Base-by-base conservation (phyloP, 2,113 vertebrate species). In the Kobus ellipsiprymnus region DNA sequence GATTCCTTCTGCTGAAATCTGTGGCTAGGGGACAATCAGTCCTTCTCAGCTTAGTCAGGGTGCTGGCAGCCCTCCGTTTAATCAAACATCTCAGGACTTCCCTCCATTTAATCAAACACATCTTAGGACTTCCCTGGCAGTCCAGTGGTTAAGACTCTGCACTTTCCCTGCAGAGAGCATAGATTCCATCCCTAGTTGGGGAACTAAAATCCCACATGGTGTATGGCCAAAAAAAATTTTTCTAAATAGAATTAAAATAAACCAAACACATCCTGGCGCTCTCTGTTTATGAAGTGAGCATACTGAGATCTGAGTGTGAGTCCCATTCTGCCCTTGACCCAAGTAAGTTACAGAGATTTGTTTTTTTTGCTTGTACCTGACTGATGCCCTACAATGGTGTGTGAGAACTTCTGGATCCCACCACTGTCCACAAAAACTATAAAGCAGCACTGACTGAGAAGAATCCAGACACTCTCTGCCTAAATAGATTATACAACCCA, bases 171-270 rank as follows among this genome's bases (percentile, higher is more conserved):
- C 36, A 40, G 23, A 23, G 36, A 44, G 23, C 12, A 4, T 14
- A 44, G 71, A 77, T 44, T 14, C 6, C 21, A 44, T 44, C 71
- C 6, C 40, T 77, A 40, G 23, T 14, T 27, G 40, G 23, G 36
- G n/a, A 25, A 77, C 23, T 77, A 77, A 25, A 44, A 27, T 77
- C 40, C 23, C 71, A 77, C 12, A 44, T 7, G 12, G 12, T 77
- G 1, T 27, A 27, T 15, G 40, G 71, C 23, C 40, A 27, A 15
- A 44, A 77, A 14, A 7, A 0, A 0, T 13, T 25, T 25, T 44
- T 6, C 25, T 30, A 27, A 77, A 44, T 23, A 44, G 23, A 44
- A 77, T 44, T 44, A 44, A 74, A 74, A 40, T 40, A 74, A 55
- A 77, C 27, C 29, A 40, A 40, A 48, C 16, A 36, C 3, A 23